These are phyloP conservation scores for Cyphomyrus discorhynchus DNA, from an alignment of 2,113 vertebrate genomes.

Conservation along the genomic window DNA sequence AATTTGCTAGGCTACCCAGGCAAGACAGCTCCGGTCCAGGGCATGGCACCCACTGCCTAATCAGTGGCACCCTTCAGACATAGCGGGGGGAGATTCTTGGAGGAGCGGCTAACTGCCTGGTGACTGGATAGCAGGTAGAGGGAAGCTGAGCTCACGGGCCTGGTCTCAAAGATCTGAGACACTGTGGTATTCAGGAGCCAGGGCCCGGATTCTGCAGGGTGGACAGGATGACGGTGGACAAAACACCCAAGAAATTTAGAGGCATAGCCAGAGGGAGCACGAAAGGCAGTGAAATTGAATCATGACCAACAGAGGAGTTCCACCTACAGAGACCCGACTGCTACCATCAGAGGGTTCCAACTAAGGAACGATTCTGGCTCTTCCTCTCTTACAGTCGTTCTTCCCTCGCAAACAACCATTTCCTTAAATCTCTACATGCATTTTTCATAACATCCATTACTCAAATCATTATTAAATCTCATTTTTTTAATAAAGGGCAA, in stretches of 20 bases:
- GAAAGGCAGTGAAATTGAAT: slow-evolving; percentile 9
- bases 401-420: slow-evolving; percentile 38
- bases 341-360: not conserved
- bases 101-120: not conserved
- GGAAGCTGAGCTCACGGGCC: not conserved
- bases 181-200: not conserved
- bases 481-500: slow-evolving; percentile 51
- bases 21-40: slow-evolving; percentile 23
- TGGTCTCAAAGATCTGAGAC: slow-evolving; percentile 11
- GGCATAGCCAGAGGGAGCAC: not conserved
- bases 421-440: slow-evolving; percentile 38
- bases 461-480: slow-evolving; percentile 50
- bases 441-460: slow-evolving; percentile 58
- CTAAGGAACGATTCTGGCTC: not conserved
- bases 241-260: not conserved
- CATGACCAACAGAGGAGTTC: slow-evolving; percentile 2
- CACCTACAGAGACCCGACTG: not conserved
- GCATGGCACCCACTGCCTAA: slow-evolving; percentile 34
- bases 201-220: slow-evolving; percentile 18
- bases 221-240: slow-evolving; percentile 23
- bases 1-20: not conserved
- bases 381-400: slow-evolving; percentile 27
- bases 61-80: slow-evolving; percentile 26
- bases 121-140: not conserved
- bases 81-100: slow-evolving; percentile 11